Evolutionary conservation across 2,113 vertebrate genomes (phyloP), one percentile per base, ranked within the genome.

Genomic region (Callorhinus ursinus): DNA sequence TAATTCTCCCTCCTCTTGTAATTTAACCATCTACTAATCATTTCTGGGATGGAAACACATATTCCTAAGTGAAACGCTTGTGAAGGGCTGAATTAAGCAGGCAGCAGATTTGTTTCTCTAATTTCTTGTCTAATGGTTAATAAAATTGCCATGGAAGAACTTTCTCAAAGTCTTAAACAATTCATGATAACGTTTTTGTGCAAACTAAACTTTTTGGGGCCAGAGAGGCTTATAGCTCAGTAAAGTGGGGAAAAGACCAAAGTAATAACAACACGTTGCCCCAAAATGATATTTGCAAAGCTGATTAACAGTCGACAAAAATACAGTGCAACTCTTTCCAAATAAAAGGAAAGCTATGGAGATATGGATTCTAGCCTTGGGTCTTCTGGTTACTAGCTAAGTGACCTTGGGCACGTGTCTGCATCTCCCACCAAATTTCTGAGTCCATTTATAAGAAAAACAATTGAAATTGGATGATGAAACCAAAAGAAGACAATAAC

Each of bases 41-140:
- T 84, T 79, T 97, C 97, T 98, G 96, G 91, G 97, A 72, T 91
- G 82, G 97, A 98, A 97, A 92, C 90, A 92, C 63, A 33, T 97
- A 98, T 94, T 97, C 87, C 93, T 97, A 96, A 98, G 97, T 93
- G 94, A 96, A 55, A 61, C 39, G 95, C 61, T 87, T 19, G 63
- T 92, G 92, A 42, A 82, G 14, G 39, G 84, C 76, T 85, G 93
- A 96, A 65, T 93, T 97, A 3, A 97, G 61, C 95, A 91, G 96
- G 95, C 83, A 67, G 49, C 90, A 88, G 33, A 59, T 89, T 97
- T 96, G 86, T 97, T 92, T 88, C 87, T 97, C 79, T 88, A 80
- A 96, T 97, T 96, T 96, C 97, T 95, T 96, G 21, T 88, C 93
- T 95, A 96, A 95, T 92, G 65, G 88, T 85, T 97, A 97, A 97